phyloP scores from a whole-genome alignment of 2,797 vertebrate genomes.

The Macroramphosus scolopax region DNA sequence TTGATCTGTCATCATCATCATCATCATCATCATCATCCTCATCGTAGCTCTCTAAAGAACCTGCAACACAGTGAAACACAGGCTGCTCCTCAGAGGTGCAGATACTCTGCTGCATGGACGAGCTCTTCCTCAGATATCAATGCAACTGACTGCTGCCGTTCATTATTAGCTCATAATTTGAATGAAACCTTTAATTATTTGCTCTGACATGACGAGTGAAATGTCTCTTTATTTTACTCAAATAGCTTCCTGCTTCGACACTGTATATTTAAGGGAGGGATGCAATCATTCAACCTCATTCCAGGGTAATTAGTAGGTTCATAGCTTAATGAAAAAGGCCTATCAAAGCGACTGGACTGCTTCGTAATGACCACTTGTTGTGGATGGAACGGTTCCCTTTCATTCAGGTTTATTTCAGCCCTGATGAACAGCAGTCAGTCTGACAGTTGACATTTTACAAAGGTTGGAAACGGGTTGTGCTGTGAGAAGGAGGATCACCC shows the following conservation, averaged over 20 bases:
- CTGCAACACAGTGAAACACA: too few relatives aligned
- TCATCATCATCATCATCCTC: too few relatives aligned
- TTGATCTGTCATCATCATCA: too few relatives aligned
- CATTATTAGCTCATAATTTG: constrained; percentile 8
- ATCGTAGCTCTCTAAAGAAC: too few relatives aligned
- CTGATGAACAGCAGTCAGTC: constrained; percentile 6
- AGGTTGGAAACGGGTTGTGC: constrained; percentile 6
- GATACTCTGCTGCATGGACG: too few relatives aligned
- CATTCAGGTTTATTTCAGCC: constrained; percentile 23
- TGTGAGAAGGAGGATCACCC: constrained; percentile 1
- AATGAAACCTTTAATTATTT: constrained; percentile 18
- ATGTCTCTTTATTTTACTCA: constrained; percentile 7
- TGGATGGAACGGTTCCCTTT: constrained; percentile 18
- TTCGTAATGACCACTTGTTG: constrained; percentile 26
- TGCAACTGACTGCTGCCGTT: constrained; percentile 1
- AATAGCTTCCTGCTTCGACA: constrained; percentile 9
- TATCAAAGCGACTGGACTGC: constrained; percentile 19
- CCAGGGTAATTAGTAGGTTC: constrained; percentile 33
- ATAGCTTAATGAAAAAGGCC: constrained; percentile 21
- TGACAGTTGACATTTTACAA: constrained; percentile 22
- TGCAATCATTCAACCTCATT: constrained; percentile 21
- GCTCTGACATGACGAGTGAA: constrained; percentile 2
- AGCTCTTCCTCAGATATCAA: too few relatives aligned
- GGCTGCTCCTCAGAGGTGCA: too few relatives aligned
- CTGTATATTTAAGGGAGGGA: constrained; percentile 1